phyloP scores from a whole-genome alignment of 2,113 vertebrate genomes.

The Neodon shergylaensis region DNA sequence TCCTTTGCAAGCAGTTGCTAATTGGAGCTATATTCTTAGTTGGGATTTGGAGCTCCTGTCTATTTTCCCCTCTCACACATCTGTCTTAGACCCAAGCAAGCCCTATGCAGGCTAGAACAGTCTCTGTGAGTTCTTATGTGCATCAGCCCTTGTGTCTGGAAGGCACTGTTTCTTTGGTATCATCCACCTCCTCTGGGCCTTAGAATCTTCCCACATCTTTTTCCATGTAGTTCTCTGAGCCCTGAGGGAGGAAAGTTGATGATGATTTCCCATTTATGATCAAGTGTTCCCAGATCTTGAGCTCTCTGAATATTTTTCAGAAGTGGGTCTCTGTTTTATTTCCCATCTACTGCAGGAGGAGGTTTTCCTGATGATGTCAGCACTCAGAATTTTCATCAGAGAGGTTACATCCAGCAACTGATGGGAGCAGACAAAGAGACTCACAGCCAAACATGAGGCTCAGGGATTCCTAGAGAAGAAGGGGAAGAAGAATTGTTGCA shows the following conservation, averaged over 20 bases:
- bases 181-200: neutral
- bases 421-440: neutral
- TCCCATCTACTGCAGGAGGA: neutral
- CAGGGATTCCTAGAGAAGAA: neutral
- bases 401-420: neutral
- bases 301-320: neutral
- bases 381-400: neutral
- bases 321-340: neutral
- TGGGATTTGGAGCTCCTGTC: neutral
- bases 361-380: neutral
- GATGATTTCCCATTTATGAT: neutral
- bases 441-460: neutral
- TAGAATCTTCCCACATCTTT: neutral
- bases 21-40: neutral
- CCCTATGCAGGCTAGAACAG: neutral
- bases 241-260: neutral
- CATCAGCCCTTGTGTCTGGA: neutral
- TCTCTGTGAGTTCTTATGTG: neutral
- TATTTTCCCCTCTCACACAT: neutral
- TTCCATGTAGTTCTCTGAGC: neutral
- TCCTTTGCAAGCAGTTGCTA: neutral
- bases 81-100: neutral
- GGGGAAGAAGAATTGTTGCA: neutral
- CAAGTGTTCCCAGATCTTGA: neutral
- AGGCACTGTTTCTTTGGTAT: neutral